phyloP scores from a whole-genome alignment of 2,888 invertebrate genomes.

The Chymomyza procnemis region DNA sequence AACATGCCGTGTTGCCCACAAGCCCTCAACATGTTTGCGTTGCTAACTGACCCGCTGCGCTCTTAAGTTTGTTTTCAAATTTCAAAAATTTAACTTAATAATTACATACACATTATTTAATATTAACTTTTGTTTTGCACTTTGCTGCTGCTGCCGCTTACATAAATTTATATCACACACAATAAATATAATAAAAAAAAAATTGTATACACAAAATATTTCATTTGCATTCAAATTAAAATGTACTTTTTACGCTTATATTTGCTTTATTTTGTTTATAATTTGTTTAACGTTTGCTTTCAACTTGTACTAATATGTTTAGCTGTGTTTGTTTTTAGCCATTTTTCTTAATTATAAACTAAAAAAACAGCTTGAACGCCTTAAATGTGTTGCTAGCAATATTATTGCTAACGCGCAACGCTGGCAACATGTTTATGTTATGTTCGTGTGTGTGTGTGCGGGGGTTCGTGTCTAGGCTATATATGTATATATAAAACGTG shows the following conservation, averaged over 20 bases:
- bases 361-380: not conserved
- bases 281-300: not conserved
- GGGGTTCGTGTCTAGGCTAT: slow-evolving; percentile 10
- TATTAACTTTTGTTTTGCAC: no score
- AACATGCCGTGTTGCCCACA: no score
- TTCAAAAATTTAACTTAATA: not conserved
- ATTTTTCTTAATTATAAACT: not conserved
- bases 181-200: slow-evolving; percentile 62
- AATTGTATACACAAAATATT: slow-evolving; percentile 1
- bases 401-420: not conserved
- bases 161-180: slow-evolving; percentile 72
- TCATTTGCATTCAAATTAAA: not conserved
- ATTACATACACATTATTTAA: slow-evolving; percentile 35
- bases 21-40: no score
- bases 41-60: no score
- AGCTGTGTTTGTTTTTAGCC: not conserved
- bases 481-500: slow-evolving; percentile 30
- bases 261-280: not conserved
- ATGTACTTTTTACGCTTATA: not conserved
- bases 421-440: slow-evolving; percentile 4
- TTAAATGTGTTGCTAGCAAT: slow-evolving; percentile 17
- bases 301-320: not conserved
- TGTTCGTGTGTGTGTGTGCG: slow-evolving; percentile 1
- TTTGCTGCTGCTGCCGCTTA: slow-evolving; percentile 26
- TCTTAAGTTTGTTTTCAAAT: slow-evolving; percentile 57